Conservation (phyloP, 2,797 vertebrate genomes). For the Rhabdophis nuchalis region DNA sequence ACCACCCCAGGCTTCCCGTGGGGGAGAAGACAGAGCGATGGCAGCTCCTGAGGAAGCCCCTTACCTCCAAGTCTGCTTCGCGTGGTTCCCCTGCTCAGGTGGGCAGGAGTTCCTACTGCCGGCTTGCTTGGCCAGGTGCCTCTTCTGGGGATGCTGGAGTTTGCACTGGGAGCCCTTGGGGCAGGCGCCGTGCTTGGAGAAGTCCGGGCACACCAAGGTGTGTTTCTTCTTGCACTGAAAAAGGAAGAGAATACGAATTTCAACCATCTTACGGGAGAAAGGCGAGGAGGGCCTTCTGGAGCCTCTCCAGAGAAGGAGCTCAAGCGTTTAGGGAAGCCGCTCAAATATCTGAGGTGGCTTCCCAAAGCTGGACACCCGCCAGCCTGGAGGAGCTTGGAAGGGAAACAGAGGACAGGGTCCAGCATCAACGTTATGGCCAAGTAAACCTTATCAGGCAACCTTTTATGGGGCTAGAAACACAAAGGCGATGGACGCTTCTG, state of each 20-base stretch:
- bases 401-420: background rate
- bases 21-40: background rate
- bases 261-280: background rate
- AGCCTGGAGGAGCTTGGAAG: background rate
- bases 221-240: conserved; percentile 96
- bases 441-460: background rate
- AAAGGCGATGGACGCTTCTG: background rate
- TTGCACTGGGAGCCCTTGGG: conserved; percentile 81
- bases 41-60: background rate
- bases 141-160: conserved; percentile 81
- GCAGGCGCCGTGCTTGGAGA: conserved; percentile 79
- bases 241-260: background rate
- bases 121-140: conserved; percentile 41
- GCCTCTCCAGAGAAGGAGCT: background rate
- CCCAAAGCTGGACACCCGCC: background rate
- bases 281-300: background rate
- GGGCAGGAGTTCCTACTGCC: background rate
- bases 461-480: background rate
- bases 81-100: background rate
- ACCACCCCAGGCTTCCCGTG: background rate
- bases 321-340: too few relatives aligned
- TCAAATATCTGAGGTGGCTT: background rate
- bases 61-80: conserved; percentile 68
- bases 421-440: background rate
- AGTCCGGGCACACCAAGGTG: conserved; percentile 90